phyloP scores from a whole-genome alignment of 1,140 invertebrate species.

The Apis florea region DNA sequence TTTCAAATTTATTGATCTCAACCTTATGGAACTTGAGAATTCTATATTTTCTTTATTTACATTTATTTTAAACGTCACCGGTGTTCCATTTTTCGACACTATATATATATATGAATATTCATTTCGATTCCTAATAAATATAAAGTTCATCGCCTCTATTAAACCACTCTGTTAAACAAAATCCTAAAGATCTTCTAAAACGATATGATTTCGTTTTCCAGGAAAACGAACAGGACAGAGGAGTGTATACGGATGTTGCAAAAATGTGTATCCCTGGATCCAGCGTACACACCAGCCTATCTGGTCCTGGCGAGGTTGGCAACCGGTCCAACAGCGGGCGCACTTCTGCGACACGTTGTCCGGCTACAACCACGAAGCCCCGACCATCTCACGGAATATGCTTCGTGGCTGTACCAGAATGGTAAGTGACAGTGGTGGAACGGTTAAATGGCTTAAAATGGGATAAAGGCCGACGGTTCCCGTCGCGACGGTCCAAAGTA shows the following conservation, averaged over 20 bases:
- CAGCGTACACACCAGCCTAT: conserved; percentile 85
- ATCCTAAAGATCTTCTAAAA: no score
- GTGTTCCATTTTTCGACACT: no score
- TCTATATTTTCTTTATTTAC: no score
- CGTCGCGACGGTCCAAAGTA: conserved; percentile 22
- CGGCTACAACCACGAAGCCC: conserved; percentile 84
- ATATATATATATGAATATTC: no score
- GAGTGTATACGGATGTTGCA: conserved; percentile 86
- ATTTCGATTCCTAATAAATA: no score
- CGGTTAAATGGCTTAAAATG: neutral
- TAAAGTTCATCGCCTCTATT: no score
- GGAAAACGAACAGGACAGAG: conserved; percentile 84
- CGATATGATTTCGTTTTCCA: conserved; percentile 71
- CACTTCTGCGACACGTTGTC: conserved; percentile 82
- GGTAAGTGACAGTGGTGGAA: conserved; percentile 76
- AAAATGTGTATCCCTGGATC: conserved; percentile 84
- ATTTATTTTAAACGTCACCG: no score
- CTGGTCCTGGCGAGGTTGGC: conserved; percentile 83
- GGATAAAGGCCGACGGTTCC: conserved; percentile 26
- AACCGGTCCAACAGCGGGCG: conserved; percentile 80
- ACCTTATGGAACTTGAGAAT: no score
- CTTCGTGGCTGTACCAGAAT: conserved; percentile 84
- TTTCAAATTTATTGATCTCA: no score
- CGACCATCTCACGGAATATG: conserved; percentile 85
- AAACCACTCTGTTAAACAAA: no score